These are phyloP conservation scores for Caenorhabditis uteleia DNA, from an alignment of 2,888 invertebrate genomes.

Conservation along the genomic window DNA sequence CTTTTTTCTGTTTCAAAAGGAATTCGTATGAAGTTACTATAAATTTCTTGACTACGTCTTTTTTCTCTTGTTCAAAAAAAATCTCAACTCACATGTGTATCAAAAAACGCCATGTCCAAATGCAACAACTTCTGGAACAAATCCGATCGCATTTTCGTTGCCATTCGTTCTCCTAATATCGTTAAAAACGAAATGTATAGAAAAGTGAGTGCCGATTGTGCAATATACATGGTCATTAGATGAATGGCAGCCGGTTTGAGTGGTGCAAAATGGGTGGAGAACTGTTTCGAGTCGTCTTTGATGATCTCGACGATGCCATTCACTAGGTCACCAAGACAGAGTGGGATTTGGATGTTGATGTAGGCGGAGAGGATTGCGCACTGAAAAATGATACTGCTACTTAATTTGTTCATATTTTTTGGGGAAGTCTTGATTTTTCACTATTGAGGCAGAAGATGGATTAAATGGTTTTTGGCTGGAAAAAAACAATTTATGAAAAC, in stretches of 20 bases:
- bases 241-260: constrained; percentile 50
- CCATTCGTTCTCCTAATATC: constrained; percentile 86
- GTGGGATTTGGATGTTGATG: constrained; percentile 63
- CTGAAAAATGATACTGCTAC: constrained; percentile 45
- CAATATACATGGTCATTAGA: constrained; percentile 41
- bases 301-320: constrained; percentile 61
- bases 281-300: constrained; percentile 45
- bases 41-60: not conserved
- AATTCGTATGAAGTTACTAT: not conserved
- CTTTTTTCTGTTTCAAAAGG: not conserved
- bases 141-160: constrained; percentile 78
- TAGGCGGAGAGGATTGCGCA: constrained; percentile 61
- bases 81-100: constrained; percentile 74
- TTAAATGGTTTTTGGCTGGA: not conserved
- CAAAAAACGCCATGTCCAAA: constrained; percentile 88
- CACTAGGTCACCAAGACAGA: constrained; percentile 62
- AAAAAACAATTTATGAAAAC: no score
- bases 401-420: not conserved
- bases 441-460: not conserved
- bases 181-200: constrained; percentile 86
- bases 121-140: constrained; percentile 45
- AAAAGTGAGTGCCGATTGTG: constrained; percentile 84
- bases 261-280: constrained; percentile 33
- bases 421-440: not conserved
- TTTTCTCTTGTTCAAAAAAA: no score